These are phyloP conservation scores for Bos javanicus DNA, from an alignment of 2,113 vertebrate genomes.

Conservation along the genomic window DNA sequence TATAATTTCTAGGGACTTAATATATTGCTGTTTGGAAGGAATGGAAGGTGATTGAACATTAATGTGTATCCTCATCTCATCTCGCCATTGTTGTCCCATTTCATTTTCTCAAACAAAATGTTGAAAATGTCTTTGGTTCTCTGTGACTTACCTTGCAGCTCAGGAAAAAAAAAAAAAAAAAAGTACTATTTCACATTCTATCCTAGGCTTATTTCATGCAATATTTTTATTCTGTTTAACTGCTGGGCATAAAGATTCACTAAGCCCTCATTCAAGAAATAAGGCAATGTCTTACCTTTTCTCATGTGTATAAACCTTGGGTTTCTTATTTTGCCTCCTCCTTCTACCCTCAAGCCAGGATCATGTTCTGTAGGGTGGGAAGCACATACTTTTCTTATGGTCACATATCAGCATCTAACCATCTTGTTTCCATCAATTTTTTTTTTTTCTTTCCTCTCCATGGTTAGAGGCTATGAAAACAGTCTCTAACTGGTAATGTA, in stretches of 20 bases:
- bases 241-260: too few species aligned
- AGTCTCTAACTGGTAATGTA: neutral
- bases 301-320: too few species aligned
- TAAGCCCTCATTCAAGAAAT: neutral
- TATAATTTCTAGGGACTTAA: neutral
- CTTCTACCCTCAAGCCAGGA: neutral
- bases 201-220: neutral
- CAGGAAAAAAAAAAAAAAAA: neutral
- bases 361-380: neutral
- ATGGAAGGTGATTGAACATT: neutral
- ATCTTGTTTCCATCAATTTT: neutral
- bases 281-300: neutral
- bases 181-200: neutral
- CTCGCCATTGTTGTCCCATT: neutral
- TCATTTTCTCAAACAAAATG: neutral
- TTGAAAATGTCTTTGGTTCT: neutral
- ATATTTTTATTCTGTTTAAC: neutral
- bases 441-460: neutral
- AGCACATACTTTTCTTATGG: neutral
- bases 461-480: neutral
- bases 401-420: neutral
- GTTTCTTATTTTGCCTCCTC: neutral
- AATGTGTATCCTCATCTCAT: neutral
- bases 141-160: neutral
- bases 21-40: neutral